Evolutionary conservation across 2,797 vertebrate species (phyloP).

Genomic region (Podargus strigoides): DNA sequence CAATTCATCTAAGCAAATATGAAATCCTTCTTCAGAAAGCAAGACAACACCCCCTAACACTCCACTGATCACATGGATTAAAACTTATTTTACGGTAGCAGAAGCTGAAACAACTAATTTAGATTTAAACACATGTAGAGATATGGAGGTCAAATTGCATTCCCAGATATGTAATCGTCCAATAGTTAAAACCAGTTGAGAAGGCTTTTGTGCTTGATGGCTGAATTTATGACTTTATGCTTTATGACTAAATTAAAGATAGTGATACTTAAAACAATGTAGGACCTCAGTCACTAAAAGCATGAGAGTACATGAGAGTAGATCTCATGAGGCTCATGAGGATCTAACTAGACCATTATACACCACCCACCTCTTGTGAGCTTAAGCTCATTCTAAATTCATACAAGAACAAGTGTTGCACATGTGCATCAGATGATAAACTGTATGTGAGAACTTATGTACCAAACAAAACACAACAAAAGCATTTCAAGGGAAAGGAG

Average conservation of each 20-base stretch:
- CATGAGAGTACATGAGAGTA: not conserved
- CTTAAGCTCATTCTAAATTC: not conserved
- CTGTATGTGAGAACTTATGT: not conserved
- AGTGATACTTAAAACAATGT: not conserved
- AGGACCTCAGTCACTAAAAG: not conserved
- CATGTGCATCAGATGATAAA: not conserved
- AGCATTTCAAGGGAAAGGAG: not conserved
- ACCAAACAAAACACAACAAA: not conserved
- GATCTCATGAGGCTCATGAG: not conserved
- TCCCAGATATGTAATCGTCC: not conserved
- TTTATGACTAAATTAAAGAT: not conserved
- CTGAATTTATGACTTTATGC: not conserved
- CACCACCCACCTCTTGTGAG: not conserved
- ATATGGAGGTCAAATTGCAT: not conserved
- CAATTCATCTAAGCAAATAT: not conserved
- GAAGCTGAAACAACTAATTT: not conserved
- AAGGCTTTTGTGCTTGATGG: not conserved
- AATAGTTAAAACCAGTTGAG: not conserved
- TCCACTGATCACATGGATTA: not conserved
- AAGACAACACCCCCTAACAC: not conserved
- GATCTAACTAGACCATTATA: not conserved
- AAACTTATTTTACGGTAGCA: rapidly evolving
- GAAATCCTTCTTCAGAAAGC: not conserved
- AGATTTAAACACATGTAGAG: not conserved
- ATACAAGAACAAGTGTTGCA: not conserved